A percentile compares a stretch with the other conserved stretches of the same genome.
phyloP scores from a whole-genome alignment of 2,888 invertebrate species.

The Cepaea hortensis region DNA sequence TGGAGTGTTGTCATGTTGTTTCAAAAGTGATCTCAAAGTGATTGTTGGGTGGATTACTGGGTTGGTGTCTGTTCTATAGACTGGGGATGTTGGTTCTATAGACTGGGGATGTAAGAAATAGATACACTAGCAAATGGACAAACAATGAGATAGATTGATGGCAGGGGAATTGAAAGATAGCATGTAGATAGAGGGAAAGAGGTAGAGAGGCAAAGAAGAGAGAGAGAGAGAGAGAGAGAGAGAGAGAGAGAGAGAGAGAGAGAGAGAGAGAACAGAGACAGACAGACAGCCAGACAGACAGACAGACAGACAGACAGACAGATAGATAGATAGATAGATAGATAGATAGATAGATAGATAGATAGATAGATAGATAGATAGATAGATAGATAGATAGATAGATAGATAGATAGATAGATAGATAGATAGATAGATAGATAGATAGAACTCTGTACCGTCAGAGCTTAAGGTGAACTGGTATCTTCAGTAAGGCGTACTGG shows the following conservation, averaged over 20 bases:
- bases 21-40: neutral
- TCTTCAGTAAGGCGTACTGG: no score
- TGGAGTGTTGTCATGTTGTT: no score
- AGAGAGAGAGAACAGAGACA: neutral
- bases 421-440: slow-evolving; percentile 19
- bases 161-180: neutral
- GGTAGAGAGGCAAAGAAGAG: neutral
- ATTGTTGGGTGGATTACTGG: neutral
- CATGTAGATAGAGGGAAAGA: neutral
- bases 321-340: neutral
- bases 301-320: neutral
- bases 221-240: neutral
- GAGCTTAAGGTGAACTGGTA: no score
- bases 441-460: neutral
- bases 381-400: neutral
- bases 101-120: no score
- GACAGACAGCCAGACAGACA: neutral
- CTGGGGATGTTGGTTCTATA: no score
- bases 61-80: neutral
- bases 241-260: neutral
- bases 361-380: neutral
- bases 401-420: neutral
- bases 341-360: neutral
- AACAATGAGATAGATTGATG: neutral
- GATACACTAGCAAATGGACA: no score